phyloP scores from a whole-genome alignment of 2,113 vertebrate genomes.

The Fregata magnificens region DNA sequence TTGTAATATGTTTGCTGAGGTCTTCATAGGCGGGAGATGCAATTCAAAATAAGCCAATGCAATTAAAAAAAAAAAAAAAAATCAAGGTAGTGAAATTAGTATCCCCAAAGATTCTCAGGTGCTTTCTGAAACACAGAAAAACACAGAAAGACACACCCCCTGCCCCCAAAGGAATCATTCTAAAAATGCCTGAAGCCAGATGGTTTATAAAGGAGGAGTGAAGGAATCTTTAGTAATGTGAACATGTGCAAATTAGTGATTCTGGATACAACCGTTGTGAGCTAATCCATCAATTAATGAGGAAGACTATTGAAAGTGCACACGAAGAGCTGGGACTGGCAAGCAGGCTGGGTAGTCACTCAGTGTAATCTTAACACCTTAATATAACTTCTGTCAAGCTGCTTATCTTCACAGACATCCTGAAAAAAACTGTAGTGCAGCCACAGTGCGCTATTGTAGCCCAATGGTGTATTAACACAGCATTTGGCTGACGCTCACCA shows the following conservation, averaged over 20 bases:
- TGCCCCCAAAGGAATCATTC: neutral
- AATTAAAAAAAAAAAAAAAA: neutral
- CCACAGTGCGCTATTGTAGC: rapidly evolving
- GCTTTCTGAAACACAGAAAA: neutral
- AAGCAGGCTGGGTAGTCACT: neutral
- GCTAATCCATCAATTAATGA: neutral
- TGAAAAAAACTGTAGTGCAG: rapidly evolving
- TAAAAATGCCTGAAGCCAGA: neutral
- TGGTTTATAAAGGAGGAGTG: neutral
- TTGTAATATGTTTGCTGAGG: neutral
- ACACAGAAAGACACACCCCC: neutral
- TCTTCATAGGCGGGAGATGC: neutral
- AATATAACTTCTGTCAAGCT: neutral
- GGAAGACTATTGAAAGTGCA: neutral
- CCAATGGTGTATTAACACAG: too few relatives aligned
- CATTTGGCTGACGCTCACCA: neutral
- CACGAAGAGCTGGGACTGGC: neutral
- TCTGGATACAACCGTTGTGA: neutral
- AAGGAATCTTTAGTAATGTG: neutral
- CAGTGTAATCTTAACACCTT: neutral
- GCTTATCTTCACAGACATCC: neutral
- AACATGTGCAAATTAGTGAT: neutral
- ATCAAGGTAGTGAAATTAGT: neutral
- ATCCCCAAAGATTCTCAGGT: neutral
- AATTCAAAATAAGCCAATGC: neutral